These are phyloP conservation scores for Nomada fabriciana DNA, from an alignment of 2,888 invertebrate genomes.

Conservation along the genomic window DNA sequence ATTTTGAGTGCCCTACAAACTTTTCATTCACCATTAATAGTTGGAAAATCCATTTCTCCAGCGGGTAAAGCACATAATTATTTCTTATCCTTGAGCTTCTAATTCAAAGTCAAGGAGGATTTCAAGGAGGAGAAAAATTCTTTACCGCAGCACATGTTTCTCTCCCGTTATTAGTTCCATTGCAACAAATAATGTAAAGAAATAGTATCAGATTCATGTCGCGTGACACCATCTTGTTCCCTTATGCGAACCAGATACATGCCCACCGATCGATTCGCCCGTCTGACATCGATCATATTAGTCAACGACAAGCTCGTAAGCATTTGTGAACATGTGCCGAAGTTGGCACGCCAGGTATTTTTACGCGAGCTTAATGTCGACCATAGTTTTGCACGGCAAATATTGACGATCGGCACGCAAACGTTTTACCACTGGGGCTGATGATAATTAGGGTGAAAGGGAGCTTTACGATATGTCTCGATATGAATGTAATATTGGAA, in stretches of 20 bases:
- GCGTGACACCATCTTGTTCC: conserved; percentile 31
- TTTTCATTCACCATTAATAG: no score
- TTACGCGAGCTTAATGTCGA: conserved; percentile 1
- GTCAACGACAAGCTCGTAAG: conserved; percentile 28
- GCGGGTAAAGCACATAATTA: no score
- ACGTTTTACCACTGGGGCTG: background rate
- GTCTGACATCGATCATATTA: conserved; percentile 37
- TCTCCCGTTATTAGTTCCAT: conserved; percentile 7
- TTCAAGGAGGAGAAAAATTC: background rate
- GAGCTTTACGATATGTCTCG: no score
- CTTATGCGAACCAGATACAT: conserved; percentile 28
- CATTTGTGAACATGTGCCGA: conserved; percentile 14
- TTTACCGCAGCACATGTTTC: background rate
- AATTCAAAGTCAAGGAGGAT: no score
- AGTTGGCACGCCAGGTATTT: conserved; percentile 23
- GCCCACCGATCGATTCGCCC: conserved; percentile 4
- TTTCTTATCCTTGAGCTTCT: no score
- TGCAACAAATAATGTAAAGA: background rate
- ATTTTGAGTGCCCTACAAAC: no score
- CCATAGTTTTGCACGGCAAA: conserved; percentile 17
- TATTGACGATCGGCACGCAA: conserved; percentile 9
- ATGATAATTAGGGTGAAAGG: background rate
- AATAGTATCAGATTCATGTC: conserved; percentile 31
- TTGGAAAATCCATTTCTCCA: no score
- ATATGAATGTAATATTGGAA: no score